phyloP scores from a whole-genome alignment of 2,113 vertebrate species.

The Actenoides hombroni region DNA sequence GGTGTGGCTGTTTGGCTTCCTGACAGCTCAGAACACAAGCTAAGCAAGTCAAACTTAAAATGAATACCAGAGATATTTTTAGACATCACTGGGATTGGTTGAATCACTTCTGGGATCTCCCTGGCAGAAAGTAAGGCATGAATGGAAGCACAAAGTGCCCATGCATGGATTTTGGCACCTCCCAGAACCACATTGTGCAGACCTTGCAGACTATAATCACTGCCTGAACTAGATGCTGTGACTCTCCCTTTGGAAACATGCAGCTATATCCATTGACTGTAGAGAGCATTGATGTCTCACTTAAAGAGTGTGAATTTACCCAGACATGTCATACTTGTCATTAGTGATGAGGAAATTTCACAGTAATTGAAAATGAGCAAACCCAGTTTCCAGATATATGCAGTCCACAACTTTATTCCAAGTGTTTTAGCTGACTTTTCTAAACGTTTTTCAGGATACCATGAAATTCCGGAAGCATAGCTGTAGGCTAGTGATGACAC shows the following conservation, averaged over 20 bases:
- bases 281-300: not conserved
- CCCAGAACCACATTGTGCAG: not conserved
- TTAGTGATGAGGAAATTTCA: not conserved
- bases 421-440: not conserved
- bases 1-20: not conserved
- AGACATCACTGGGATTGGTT: not conserved
- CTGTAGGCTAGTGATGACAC: not conserved
- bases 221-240: not conserved
- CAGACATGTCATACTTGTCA: not conserved
- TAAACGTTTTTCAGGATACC: not conserved
- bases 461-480: not conserved
- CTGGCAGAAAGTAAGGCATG: not conserved
- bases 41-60: not conserved
- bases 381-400: not conserved
- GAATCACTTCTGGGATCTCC: not conserved
- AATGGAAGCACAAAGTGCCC: not conserved
- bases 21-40: not conserved
- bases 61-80: not conserved
- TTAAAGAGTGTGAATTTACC: not conserved
- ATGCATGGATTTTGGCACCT: not conserved
- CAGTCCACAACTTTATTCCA: not conserved
- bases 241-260: not conserved
- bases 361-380: not conserved
- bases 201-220: not conserved
- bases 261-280: not conserved